A percentile compares a stretch with the other conserved stretches of the same genome.
These are phyloP conservation scores for Mayetiola destructor DNA, from an alignment of 2,888 invertebrate genomes.

Conservation along the genomic window DNA sequence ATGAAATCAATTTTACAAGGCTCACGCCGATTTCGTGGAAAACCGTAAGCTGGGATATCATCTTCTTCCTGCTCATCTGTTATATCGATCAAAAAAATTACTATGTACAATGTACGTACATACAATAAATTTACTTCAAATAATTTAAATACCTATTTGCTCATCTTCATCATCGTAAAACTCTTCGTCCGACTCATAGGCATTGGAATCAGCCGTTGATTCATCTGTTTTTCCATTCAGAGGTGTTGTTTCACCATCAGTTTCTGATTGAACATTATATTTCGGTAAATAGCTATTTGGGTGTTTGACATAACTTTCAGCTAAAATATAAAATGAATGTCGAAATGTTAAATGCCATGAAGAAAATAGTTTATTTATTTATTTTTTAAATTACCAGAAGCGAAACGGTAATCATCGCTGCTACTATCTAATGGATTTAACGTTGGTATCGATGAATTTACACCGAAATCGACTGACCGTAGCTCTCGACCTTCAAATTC, in stretches of 20 bases:
- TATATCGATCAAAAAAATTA: neutral
- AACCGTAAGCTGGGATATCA: conserved; percentile 37
- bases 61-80: neutral
- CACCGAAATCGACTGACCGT: conserved; percentile 38
- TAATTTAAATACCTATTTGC: neutral
- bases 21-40: conserved; percentile 36
- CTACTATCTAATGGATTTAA: conserved; percentile 49
- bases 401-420: conserved; percentile 45
- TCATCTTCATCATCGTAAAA: neutral
- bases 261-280: conserved; percentile 52
- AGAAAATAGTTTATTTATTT: neutral
- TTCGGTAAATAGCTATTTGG: conserved; percentile 68
- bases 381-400: conserved; percentile 37
- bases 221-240: conserved; percentile 22
- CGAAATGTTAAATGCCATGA: neutral
- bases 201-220: conserved; percentile 21
- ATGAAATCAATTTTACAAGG: conserved; percentile 22
- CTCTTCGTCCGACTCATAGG: conserved; percentile 34
- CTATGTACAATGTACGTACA: neutral
- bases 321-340: conserved; percentile 25
- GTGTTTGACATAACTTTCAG: conserved; percentile 63
- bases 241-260: conserved; percentile 40
- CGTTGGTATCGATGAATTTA: conserved; percentile 39
- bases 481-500: conserved; percentile 47
- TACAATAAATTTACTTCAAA: neutral